Evolutionary conservation across 2,797 vertebrate species (phyloP), one percentile per base, ranked within the genome.

Genomic region (Oryzias dopingdopingensis): DNA sequence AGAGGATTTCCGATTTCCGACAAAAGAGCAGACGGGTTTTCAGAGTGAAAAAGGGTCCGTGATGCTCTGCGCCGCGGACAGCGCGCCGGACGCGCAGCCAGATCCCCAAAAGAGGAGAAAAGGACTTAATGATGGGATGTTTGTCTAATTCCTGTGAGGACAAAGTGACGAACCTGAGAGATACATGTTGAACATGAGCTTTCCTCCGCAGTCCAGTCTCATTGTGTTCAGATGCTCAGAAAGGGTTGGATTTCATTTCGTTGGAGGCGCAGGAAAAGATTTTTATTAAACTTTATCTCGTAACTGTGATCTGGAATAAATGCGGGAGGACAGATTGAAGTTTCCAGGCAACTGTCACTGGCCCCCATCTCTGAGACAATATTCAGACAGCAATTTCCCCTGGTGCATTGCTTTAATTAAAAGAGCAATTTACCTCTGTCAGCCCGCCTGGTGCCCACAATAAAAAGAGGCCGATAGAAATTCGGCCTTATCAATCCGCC

Each of bases 121-220:
- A 59, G 23, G 51, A 56, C 1, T 56, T 15, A 13, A 32, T 4
- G 62, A 56, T 1, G 4, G n/a, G 3, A 18, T 49, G 1, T 70
- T 77, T 82, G 52, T 68, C 18, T 13, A 17, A 60, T 55, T 69
- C 70, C 67, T 46, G 4, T 45, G 12, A 5, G 61, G 54, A 56
- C 42, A 50, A 77, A 70, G 67, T 29, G 64, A 86, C 87, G 80
- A 94, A 98, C 96, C 96, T 98, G 96, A 94, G 91, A 99, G 96
- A 94, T 97, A 99, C 96, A 98, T 99, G 95, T 96, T 98, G 94
- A 98, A 95, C 92, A 96, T 93, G 90, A 96, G 94, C 88, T 95
- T 94, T 92, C 94, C 93, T 93, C 91, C 92, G 90, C 92, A 86
- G 92, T 93, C 94, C 92, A 93, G 95, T 92, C 94, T 95, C 96